These are phyloP conservation scores for Atethmia centrago DNA, from an alignment of 2,888 invertebrate species.

Conservation along the genomic window DNA sequence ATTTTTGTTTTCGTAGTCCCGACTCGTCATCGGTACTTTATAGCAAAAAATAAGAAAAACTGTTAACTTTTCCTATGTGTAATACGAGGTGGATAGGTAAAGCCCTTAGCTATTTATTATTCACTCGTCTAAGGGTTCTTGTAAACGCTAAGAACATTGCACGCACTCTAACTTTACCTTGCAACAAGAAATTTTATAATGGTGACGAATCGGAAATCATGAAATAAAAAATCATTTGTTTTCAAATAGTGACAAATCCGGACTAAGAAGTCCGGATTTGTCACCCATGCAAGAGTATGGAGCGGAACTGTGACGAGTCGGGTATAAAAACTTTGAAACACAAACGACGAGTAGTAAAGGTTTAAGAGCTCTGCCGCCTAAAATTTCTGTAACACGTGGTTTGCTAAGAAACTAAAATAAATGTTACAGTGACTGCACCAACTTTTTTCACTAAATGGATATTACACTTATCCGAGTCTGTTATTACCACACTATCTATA, in stretches of 20 bases:
- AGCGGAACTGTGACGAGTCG: not conserved
- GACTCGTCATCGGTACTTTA: not conserved
- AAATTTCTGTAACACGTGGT: not conserved
- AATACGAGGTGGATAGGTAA: not conserved
- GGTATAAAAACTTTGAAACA: not conserved
- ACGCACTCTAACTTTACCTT: not conserved
- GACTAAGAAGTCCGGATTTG: too few species aligned
- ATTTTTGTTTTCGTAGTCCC: not conserved
- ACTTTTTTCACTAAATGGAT: constrained; percentile 38
- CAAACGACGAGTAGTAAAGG: not conserved
- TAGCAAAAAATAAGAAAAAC: not conserved
- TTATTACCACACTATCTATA: constrained; percentile 49
- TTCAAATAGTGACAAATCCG: not conserved
- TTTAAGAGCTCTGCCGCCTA: not conserved
- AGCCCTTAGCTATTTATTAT: not conserved
- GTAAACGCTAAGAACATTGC: not conserved
- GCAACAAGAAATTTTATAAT: not conserved
- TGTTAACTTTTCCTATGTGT: not conserved
- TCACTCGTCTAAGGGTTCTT: not conserved
- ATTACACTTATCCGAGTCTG: constrained; percentile 39
- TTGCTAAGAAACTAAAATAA: not conserved
- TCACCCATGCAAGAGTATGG: too few species aligned
- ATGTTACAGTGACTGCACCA: not conserved
- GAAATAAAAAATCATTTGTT: not conserved
- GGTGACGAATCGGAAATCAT: not conserved